Conservation (phyloP, 2,888 invertebrate genomes). For the Phalera bucephala region DNA sequence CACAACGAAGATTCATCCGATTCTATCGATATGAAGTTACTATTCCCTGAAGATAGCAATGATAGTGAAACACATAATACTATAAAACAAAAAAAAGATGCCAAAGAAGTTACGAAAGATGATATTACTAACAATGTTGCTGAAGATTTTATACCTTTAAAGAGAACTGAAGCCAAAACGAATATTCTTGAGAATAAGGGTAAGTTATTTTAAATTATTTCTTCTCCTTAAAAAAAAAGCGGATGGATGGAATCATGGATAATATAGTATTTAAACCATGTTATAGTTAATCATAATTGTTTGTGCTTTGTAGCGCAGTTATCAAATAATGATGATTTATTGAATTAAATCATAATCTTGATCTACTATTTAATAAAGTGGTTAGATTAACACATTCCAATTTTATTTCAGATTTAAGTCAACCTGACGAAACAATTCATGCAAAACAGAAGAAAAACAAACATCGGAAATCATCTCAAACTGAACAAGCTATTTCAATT, state of each 20-base stretch:
- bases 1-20: conserved; percentile 50
- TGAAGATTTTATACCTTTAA: conserved; percentile 55
- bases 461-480: conserved; percentile 21
- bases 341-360: too few relatives aligned
- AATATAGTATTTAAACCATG: too few relatives aligned
- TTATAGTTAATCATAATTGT: too few relatives aligned
- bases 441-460: conserved; percentile 31
- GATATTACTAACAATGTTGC: not conserved
- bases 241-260: too few relatives aligned
- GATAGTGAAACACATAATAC: conserved; percentile 38
- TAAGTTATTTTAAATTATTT: conserved; percentile 26
- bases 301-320: too few relatives aligned
- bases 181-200: conserved; percentile 45
- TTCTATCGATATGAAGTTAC: conserved; percentile 60
- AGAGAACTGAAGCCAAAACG: conserved; percentile 53
- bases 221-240: too few relatives aligned
- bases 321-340: too few relatives aligned
- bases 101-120: conserved; percentile 7
- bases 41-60: conserved; percentile 69
- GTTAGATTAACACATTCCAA: not conserved
- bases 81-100: conserved; percentile 16
- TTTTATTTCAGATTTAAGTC: not conserved
- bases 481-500: conserved; percentile 12
- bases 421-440: conserved; percentile 16
- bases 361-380: too few relatives aligned